phyloP scores from a whole-genome alignment of 1,140 invertebrate species.

The Callitettix versicolor region DNA sequence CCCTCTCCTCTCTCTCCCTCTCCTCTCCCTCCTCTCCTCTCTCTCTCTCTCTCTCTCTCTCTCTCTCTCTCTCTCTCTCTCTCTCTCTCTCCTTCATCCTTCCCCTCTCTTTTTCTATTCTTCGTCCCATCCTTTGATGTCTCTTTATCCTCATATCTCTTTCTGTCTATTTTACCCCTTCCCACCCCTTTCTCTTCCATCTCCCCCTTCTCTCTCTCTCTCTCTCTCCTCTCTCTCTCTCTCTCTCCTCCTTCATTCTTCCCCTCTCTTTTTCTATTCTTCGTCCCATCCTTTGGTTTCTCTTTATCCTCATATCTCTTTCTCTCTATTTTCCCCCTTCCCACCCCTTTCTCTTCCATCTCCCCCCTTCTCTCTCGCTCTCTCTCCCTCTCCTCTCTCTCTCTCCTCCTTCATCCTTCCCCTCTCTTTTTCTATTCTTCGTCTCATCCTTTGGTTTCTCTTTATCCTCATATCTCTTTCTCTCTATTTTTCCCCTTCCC shows the following conservation, averaged over 20 bases:
- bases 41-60: neutral
- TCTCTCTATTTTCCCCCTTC: neutral
- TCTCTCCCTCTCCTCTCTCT: neutral
- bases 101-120: neutral
- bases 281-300: neutral
- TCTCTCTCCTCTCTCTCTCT: neutral
- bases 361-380: neutral
- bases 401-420: too few species aligned
- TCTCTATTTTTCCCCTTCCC: too few species aligned
- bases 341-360: neutral
- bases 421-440: too few species aligned
- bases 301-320: neutral
- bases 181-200: neutral
- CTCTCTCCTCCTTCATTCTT: neutral
- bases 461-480: too few species aligned
- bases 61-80: neutral
- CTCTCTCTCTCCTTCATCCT: neutral
- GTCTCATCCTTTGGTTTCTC: neutral
- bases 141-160: neutral
- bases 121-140: neutral
- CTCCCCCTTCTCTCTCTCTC: too few species aligned
- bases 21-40: neutral
- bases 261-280: neutral
- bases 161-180: neutral
- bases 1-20: too few species aligned